These are phyloP conservation scores for Synergus japonicus DNA, from an alignment of 2,888 invertebrate species.

Conservation along the genomic window DNA sequence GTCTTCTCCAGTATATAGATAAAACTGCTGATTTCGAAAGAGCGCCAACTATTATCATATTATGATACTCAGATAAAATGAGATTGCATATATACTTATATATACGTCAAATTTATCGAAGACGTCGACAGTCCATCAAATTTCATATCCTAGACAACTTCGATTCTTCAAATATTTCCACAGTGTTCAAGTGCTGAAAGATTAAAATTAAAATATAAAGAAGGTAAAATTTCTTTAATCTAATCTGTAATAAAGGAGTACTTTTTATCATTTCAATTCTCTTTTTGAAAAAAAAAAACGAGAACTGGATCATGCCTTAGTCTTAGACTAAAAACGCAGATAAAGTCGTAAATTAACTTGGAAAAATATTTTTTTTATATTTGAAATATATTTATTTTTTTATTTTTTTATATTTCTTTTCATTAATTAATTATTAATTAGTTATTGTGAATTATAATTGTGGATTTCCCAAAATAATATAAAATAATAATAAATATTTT, in stretches of 20 bases:
- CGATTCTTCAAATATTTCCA: not conserved
- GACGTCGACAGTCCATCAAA: constrained; percentile 23
- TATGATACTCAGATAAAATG: constrained; percentile 32
- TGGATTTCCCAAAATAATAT: too few relatives aligned
- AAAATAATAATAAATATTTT: constrained; percentile 17
- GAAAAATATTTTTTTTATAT: too few relatives aligned
- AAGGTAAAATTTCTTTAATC: constrained; percentile 2
- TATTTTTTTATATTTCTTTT: too few relatives aligned
- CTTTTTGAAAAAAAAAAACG: too few relatives aligned
- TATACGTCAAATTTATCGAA: not conserved
- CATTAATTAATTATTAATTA: too few relatives aligned
- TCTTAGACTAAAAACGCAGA: too few relatives aligned
- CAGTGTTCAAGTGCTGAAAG: constrained; percentile 1
- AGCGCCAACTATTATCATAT: constrained; percentile 26
- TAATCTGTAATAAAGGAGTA: not conserved
- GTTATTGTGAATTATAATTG: too few relatives aligned
- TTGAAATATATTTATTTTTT: too few relatives aligned
- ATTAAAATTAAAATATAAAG: not conserved
- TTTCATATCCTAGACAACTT: constrained; percentile 2
- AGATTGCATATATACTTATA: not conserved
- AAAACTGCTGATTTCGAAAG: constrained; percentile 30
- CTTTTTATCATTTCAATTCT: too few relatives aligned
- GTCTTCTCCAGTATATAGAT: not conserved
- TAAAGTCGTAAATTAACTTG: too few relatives aligned
- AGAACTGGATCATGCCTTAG: too few relatives aligned